phyloP scores from a whole-genome alignment of 1,140 invertebrate genomes.

The Drosophila lacertosa region DNA sequence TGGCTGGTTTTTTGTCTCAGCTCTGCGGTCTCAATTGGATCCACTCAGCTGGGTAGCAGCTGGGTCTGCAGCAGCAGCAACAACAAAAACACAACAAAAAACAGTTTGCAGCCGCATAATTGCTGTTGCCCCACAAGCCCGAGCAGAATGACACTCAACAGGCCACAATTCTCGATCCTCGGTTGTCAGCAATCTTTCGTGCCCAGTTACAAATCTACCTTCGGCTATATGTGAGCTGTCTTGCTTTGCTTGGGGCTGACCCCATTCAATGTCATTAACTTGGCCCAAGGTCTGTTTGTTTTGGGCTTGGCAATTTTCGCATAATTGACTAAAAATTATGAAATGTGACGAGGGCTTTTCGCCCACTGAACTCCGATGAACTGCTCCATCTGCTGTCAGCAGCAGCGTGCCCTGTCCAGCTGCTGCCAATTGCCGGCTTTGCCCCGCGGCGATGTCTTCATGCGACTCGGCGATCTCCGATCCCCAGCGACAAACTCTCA shows the following conservation, averaged over 20 bases:
- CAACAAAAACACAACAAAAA: too few species aligned
- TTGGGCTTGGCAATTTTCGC: slow-evolving; percentile 67
- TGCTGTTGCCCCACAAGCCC: slow-evolving; percentile 12
- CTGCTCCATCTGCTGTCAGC: slow-evolving; percentile 34
- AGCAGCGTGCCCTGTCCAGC: slow-evolving; percentile 25
- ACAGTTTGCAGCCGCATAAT: slow-evolving; percentile 22
- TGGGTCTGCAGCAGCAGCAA: slow-evolving; percentile 13
- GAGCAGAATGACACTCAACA: slow-evolving; percentile 48
- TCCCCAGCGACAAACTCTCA: slow-evolving; percentile 37
- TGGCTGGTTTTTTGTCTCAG: slow-evolving; percentile 30
- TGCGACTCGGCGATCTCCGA: slow-evolving; percentile 20
- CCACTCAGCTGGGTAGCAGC: slow-evolving; percentile 6
- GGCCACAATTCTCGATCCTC: slow-evolving; percentile 46
- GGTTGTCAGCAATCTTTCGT: slow-evolving; percentile 73
- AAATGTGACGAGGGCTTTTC: slow-evolving; percentile 55
- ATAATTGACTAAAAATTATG: slow-evolving; percentile 77
- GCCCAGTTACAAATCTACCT: slow-evolving; percentile 47
- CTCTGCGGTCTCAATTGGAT: slow-evolving; percentile 2
- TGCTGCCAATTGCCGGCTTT: slow-evolving; percentile 16
- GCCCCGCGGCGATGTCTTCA: slow-evolving; percentile 42
- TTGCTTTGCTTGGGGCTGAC: slow-evolving; percentile 50
- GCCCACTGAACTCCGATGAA: slow-evolving; percentile 57
- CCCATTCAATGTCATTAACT: slow-evolving; percentile 81
- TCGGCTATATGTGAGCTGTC: slow-evolving; percentile 3
- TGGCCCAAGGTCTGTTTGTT: slow-evolving; percentile 74